Evolutionary conservation across 2,888 invertebrate species (phyloP), one percentile per base, ranked within the genome.

Genomic region (Archips crataeganus): DNA sequence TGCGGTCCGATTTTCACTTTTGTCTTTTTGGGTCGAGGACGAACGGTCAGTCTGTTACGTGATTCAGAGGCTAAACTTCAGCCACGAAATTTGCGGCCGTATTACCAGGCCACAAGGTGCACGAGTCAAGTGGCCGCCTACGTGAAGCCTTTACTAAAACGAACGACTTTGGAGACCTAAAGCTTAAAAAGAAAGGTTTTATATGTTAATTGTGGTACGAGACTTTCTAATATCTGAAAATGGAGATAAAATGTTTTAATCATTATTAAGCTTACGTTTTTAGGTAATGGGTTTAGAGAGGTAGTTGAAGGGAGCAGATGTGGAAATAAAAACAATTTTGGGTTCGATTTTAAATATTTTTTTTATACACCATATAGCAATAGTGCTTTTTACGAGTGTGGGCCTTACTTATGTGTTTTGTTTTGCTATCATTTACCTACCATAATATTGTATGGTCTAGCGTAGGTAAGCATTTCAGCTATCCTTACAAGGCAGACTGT

Each of bases 1-100:
- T 82, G 85, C 82, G 81, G 81, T 82, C 78, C 77, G 85, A 90
- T 90, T 94, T 94, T 93, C 93, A 89, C 93, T 90, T 87, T 85
- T 81, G 80, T 79, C 76, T 82, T 89, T 89, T 80, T 80, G 80
- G 93, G 93, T 93, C 93, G 93, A 93, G 93, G 93, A 90, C 93
- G 85, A 75, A 77, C 74, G 69, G 78, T 77, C 77, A 71, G 77
- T 32, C 57, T 75, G 81, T 88, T 88, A 89, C 85, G 88, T 88
- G 87, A 85, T 77, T 79, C 65, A 78, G 62, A 59, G 64, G 78
- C 79, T 76, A 59, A 77, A 77, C 77, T 54, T 23, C 6, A 54
- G 5, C 13, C 34, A 59, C 36, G 64, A 3, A 39, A 70, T 45
- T 74, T 45, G 51, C 32, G 60, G 15, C 60, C 36, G 51, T 70